phyloP scores from a whole-genome alignment of 2,113 vertebrate species.

The Onychostoma macrolepis region DNA sequence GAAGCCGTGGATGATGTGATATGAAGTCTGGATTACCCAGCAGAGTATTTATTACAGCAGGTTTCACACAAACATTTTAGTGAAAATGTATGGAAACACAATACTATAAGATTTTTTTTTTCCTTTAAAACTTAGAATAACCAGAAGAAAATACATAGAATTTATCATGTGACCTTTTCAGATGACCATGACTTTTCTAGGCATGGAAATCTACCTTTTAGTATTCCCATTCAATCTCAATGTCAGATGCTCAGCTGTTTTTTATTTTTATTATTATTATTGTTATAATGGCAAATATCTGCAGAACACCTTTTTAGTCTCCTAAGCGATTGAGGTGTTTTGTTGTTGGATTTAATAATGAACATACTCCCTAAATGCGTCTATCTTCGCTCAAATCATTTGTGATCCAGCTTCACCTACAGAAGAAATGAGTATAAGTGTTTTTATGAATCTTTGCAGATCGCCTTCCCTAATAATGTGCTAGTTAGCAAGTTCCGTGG shows the following conservation, averaged over 20 bases:
- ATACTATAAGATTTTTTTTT: background rate
- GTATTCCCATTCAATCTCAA: background rate
- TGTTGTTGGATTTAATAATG: too few species aligned
- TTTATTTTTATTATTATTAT: too few species aligned
- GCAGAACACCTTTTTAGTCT: too few species aligned
- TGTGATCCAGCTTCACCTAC: too few species aligned
- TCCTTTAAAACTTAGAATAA: background rate
- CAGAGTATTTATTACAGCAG: slow-evolving; percentile 5
- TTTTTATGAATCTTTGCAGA: too few species aligned
- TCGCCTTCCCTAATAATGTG: too few species aligned
- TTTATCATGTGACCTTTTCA: background rate
- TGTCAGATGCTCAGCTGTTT: background rate
- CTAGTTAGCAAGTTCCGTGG: too few species aligned
- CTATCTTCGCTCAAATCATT: too few species aligned
- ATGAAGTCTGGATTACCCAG: background rate
- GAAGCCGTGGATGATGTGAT: background rate
- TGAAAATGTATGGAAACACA: background rate
- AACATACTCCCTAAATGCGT: too few species aligned
- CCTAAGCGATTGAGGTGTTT: too few species aligned
- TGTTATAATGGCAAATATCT: too few species aligned
- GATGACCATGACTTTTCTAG: background rate
- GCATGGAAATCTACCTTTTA: background rate
- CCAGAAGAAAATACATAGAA: background rate
- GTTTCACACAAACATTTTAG: background rate
- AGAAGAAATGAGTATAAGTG: too few species aligned